Percentiles rank a stretch among this genome's conserved stretches.
Conservation (phyloP, 2,797 vertebrate genomes). For the Luscinia megarhynchos region DNA sequence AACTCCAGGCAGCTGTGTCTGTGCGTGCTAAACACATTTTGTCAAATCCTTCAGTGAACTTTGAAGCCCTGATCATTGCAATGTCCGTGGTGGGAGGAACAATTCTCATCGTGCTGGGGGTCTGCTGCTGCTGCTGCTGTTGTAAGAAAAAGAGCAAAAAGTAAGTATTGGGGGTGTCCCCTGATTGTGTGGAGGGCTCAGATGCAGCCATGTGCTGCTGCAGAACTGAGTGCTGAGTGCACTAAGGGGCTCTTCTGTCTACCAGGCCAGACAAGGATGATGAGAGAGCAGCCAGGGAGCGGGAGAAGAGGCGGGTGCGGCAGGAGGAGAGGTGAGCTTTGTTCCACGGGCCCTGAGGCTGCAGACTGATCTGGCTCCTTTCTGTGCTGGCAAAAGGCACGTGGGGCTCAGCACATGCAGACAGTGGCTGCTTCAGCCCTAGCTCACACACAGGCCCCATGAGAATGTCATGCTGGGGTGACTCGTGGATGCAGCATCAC, state of each 20-base stretch:
- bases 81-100: slow-evolving; percentile 85
- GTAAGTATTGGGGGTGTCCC: slow-evolving; percentile 66
- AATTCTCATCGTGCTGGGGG: slow-evolving; percentile 79
- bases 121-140: slow-evolving; percentile 87
- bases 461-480: not conserved
- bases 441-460: not conserved
- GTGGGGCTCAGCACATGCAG: fast-evolving
- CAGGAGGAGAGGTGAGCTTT: slow-evolving; percentile 88
- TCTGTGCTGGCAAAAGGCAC: fast-evolving
- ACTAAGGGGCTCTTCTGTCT: not conserved
- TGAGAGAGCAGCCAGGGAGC: slow-evolving; percentile 79
- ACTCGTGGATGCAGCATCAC: not conserved
- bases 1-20: not conserved
- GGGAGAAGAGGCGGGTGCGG: slow-evolving; percentile 79
- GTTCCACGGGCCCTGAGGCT: not conserved
- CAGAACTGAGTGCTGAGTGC: not conserved
- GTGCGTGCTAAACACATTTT: not conserved
- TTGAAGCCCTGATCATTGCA: slow-evolving; percentile 90
- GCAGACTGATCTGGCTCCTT: not conserved
- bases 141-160: slow-evolving; percentile 80
- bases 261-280: slow-evolving; percentile 82
- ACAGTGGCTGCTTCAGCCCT: not conserved
- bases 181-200: not conserved
- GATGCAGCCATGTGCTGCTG: not conserved
- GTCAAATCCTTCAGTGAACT: slow-evolving; percentile 84